phyloP scores from a whole-genome alignment of 1,140 invertebrate genomes.

The Campoletis sonorensis region DNA sequence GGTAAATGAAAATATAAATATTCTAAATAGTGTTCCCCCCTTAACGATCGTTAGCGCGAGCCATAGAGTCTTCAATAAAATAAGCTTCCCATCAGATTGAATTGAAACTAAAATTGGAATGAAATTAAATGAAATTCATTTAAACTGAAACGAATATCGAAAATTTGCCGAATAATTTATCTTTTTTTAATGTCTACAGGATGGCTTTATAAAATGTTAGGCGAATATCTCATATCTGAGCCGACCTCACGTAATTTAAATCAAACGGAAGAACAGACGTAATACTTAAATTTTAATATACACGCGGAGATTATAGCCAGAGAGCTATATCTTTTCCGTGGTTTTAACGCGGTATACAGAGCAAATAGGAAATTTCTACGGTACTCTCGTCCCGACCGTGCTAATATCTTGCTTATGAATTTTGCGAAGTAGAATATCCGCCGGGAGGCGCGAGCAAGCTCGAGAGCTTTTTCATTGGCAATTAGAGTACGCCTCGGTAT shows the following conservation, averaged over 20 bases:
- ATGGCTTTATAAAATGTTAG: too few relatives aligned
- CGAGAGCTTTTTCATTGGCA: constrained; percentile 46
- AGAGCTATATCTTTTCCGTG: constrained; percentile 22
- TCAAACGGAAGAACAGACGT: background rate
- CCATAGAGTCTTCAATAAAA: too few relatives aligned
- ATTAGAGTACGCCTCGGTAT: constrained; percentile 38
- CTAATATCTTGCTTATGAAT: constrained; percentile 44
- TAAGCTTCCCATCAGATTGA: too few relatives aligned
- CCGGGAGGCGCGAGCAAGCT: constrained; percentile 28
- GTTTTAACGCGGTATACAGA: background rate
- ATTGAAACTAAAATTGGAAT: too few relatives aligned
- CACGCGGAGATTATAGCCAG: background rate
- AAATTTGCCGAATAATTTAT: too few relatives aligned
- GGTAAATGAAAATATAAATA: too few relatives aligned
- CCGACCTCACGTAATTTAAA: background rate
- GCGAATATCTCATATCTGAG: too few relatives aligned
- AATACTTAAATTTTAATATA: constrained; percentile 9
- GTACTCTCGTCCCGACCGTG: constrained; percentile 15
- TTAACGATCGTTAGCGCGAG: too few relatives aligned
- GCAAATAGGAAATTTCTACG: constrained; percentile 11
- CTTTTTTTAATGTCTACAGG: too few relatives aligned
- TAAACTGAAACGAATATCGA: too few relatives aligned
- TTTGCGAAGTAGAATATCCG: constrained; percentile 23
- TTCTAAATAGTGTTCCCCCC: too few relatives aligned
- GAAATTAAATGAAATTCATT: too few relatives aligned